Evolutionary conservation across 2,797 vertebrate genomes (phyloP).

Genomic region (Girardinus metallicus): DNA sequence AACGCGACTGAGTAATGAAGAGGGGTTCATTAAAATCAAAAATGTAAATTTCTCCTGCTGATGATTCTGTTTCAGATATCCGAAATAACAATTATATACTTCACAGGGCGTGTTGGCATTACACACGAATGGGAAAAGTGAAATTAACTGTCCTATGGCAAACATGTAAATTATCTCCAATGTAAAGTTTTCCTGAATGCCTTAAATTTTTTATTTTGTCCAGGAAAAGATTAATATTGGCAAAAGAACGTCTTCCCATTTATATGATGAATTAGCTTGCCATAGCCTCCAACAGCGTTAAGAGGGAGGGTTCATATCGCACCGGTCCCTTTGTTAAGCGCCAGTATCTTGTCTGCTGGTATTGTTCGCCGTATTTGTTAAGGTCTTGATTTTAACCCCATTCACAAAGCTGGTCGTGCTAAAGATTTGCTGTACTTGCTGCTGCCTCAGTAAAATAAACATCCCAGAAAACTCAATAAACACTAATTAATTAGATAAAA

Average conservation of each 20-base stretch:
- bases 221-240: background rate
- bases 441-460: background rate
- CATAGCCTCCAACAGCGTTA: background rate
- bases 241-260: background rate
- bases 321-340: slow-evolving; percentile 78
- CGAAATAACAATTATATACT: background rate
- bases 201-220: background rate
- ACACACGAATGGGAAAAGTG: background rate
- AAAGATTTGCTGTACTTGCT: background rate
- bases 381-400: slow-evolving; percentile 7
- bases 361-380: slow-evolving; percentile 30
- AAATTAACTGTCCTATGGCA: background rate
- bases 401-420: slow-evolving; percentile 19
- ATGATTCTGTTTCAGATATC: background rate
- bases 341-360: slow-evolving; percentile 24
- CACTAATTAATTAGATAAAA: background rate
- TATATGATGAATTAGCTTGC: slow-evolving; percentile 5
- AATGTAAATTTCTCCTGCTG: background rate
- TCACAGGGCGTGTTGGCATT: background rate
- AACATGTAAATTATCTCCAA: background rate
- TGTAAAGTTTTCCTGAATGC: background rate
- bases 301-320: slow-evolving; percentile 69
- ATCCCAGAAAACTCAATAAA: background rate
- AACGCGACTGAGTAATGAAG: background rate
- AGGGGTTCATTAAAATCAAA: background rate